Conservation (phyloP, 2,113 vertebrate species). For the Lanius collurio region DNA sequence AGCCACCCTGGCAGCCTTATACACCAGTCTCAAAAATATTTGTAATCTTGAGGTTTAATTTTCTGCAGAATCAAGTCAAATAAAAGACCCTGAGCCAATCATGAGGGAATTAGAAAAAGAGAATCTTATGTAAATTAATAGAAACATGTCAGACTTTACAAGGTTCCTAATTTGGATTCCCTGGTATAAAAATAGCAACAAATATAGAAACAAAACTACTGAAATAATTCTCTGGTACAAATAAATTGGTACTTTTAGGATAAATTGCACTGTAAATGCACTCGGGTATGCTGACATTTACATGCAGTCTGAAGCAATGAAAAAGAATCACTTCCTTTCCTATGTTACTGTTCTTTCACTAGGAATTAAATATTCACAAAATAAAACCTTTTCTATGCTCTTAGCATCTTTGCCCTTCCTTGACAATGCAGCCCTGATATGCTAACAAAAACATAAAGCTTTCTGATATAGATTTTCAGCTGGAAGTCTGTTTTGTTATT, state of each 20-base stretch:
- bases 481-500: neutral
- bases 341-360: neutral
- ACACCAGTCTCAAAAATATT: neutral
- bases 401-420: neutral
- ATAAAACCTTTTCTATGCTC: neutral
- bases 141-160: neutral
- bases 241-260: neutral
- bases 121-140: neutral
- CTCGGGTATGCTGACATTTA: neutral
- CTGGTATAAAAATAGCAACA: neutral
- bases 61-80: neutral
- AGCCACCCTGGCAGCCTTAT: neutral
- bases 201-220: neutral
- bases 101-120: neutral
- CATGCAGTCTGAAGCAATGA: neutral
- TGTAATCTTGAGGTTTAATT: neutral
- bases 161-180: neutral
- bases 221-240: neutral
- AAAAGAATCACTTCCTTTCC: neutral
- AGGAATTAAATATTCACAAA: neutral
- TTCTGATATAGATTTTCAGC: neutral
- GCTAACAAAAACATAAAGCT: neutral
- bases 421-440: neutral
- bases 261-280: neutral
- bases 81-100: neutral